Base-by-base conservation (phyloP, 2,797 vertebrate species). In the Ctenochaetus hawaiiensis region DNA sequence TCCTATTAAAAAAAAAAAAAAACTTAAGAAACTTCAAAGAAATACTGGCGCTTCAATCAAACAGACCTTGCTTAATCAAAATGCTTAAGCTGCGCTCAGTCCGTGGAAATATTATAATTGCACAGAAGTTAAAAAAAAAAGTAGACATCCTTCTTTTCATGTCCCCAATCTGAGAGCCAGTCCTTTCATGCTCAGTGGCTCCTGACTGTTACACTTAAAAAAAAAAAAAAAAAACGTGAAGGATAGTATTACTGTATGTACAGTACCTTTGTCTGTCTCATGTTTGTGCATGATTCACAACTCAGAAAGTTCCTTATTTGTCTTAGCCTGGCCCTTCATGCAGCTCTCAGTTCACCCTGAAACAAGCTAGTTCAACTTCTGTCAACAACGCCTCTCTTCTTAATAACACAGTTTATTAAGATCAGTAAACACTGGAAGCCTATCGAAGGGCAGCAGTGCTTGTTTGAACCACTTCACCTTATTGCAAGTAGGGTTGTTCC, bases 11-110 rank as follows among this genome's bases (percentile, higher is more conserved):
- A 34, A 34, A 34, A 34, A 30, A 89, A 82, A 87, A 54, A 67
- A 3, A 30, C 23, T 71, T 51, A 43, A 65, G 72, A 73, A 81
- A 83, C 63, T 72, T 84, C 77, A 83, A 77, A 86, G 75, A 78
- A 77, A 81, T 22, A 54, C 43, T 16, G 58, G 3, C 6, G 67
- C 67, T 73, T 62, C 74, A 63, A 75, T 87, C 58, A 77, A n/a
- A 65, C 37, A 18, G 71, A 64, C 60, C 53, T 67, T 37, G 26
- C 30, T 80, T 72, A 59, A 67, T 65, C 63, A 62, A 30, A 71
- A 68, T 48, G 26, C 67, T 63, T 34, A 57, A 68, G 45, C 52
- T 67, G 20, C 4, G 53, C 59, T 81, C 77, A 53, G 63, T 64
- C 62, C 54, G 60, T 14, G 13, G 60, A 76, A 84, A 86, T 54